Evolutionary conservation across 2,113 vertebrate species (phyloP).

Genomic region (Poecile atricapillus): DNA sequence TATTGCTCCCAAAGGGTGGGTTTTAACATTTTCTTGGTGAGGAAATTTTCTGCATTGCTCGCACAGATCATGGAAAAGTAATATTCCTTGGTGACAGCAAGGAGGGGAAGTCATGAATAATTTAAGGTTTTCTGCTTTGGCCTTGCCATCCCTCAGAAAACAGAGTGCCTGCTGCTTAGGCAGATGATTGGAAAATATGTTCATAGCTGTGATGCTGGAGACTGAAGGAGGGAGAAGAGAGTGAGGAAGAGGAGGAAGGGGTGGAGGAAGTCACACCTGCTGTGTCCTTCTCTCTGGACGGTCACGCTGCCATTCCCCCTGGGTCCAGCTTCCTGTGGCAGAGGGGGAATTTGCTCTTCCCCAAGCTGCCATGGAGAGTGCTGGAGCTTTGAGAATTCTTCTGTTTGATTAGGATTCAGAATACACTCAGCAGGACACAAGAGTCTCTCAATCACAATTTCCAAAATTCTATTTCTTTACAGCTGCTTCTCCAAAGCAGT

Average conservation of each 20-base stretch:
- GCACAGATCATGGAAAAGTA: constrained; percentile 24
- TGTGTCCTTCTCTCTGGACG: neutral
- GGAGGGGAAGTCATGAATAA: constrained; percentile 39
- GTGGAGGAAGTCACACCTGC: neutral
- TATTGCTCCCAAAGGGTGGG: neutral
- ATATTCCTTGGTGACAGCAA: constrained; percentile 39
- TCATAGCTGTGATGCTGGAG: neutral
- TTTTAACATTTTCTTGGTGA: neutral
- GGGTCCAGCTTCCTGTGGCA: neutral
- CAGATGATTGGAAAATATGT: neutral
- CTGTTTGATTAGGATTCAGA: neutral
- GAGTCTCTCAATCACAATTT: neutral
- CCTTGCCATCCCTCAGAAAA: constrained; percentile 20
- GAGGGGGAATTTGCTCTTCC: neutral
- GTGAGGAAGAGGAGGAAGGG: neutral
- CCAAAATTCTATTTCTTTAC: neutral
- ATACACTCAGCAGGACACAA: neutral
- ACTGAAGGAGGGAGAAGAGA: neutral
- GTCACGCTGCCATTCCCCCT: neutral
- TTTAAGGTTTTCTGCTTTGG: constrained; percentile 24
- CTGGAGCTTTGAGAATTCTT: neutral
- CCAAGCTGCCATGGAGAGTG: neutral
- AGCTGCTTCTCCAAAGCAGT: neutral
- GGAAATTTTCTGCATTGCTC: neutral
- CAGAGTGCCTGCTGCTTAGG: neutral